Evolutionary conservation across 2,888 invertebrate genomes (phyloP), one percentile per base, ranked within the genome.

Genomic region (Resseliella maxima): DNA sequence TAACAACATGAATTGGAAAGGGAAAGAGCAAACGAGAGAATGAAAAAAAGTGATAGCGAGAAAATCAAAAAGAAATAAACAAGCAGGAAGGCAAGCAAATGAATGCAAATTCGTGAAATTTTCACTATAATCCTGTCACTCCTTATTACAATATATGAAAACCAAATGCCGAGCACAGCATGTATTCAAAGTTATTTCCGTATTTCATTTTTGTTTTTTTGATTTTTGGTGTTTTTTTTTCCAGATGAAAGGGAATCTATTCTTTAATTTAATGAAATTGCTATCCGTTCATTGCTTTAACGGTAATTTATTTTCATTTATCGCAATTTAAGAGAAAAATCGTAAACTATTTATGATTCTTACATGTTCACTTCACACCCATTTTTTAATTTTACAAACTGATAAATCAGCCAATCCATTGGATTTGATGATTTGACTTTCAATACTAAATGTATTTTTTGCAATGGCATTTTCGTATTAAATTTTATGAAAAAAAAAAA

Each of bases 341-440:
- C 15, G 72, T 72, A 15, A 72, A 35, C n/a, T 72, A 59, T 31
- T 31, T 72, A 72, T 5, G 35, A 35, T 35, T 72, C 72, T 72
- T 72, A 72, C 72, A 72, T 5, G 24, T 72, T 31, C 72, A 72
- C 35, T 72, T 72, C 72, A 72, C 72, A 72, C 72, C 72, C 72
- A 72, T 72, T 72, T 72, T 72, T 0, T 5, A 15, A 35, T 72
- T 35, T 72, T 12, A 72, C 72, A 15, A 72, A 72, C 72, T 27
- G 35, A 72, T 6, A 72, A 72, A 31, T 31, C 72, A 35, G 3
- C 31, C 72, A 27, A 72, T 72, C 72, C 72, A 12, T 27, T 31
- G 3, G 3, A 5, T 72, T 72, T 72, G 15, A 18, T 35, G 31
- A 72, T 72, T 10, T 31, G 35, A n/a, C 72, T 72, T 72, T 72